These are phyloP conservation scores for Agrochola lota DNA, from an alignment of 2,888 invertebrate species.

Conservation along the genomic window DNA sequence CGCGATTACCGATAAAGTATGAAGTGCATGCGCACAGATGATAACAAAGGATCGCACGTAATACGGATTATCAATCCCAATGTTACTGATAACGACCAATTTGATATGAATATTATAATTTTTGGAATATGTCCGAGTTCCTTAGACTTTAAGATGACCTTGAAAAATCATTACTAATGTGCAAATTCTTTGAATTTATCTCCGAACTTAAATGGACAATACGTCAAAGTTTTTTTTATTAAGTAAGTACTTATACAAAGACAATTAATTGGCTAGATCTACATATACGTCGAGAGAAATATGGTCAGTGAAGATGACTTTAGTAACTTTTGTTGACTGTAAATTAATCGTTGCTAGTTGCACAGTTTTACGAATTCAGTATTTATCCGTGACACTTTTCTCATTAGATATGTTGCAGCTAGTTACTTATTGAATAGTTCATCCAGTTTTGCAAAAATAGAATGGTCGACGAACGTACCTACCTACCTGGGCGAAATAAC, in stretches of 20 bases:
- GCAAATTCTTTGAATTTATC: background rate
- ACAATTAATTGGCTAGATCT: too few species aligned
- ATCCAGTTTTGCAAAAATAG: too few species aligned
- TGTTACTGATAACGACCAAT: slow-evolving; percentile 37
- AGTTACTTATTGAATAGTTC: too few species aligned
- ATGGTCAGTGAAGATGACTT: too few species aligned
- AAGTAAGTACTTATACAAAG: too few species aligned
- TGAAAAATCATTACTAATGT: background rate
- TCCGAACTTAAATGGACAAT: background rate
- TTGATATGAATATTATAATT: slow-evolving; percentile 33
- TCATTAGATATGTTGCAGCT: too few species aligned
- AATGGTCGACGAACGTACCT: too few species aligned
- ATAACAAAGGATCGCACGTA: slow-evolving; percentile 35
- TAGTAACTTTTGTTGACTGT: too few species aligned
- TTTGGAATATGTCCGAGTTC: background rate
- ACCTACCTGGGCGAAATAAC: background rate
- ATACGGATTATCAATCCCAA: slow-evolving; percentile 49
- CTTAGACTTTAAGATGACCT: slow-evolving; percentile 8
- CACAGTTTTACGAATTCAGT: background rate
- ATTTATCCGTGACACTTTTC: too few species aligned
- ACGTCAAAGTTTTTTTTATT: too few species aligned
- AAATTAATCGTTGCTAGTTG: background rate
- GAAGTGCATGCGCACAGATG: slow-evolving; percentile 42
- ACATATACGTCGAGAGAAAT: too few species aligned
- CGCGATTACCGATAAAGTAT: slow-evolving; percentile 29